These are phyloP conservation scores for Plutella xylostella DNA, from an alignment of 2,888 invertebrate species.

Conservation along the genomic window DNA sequence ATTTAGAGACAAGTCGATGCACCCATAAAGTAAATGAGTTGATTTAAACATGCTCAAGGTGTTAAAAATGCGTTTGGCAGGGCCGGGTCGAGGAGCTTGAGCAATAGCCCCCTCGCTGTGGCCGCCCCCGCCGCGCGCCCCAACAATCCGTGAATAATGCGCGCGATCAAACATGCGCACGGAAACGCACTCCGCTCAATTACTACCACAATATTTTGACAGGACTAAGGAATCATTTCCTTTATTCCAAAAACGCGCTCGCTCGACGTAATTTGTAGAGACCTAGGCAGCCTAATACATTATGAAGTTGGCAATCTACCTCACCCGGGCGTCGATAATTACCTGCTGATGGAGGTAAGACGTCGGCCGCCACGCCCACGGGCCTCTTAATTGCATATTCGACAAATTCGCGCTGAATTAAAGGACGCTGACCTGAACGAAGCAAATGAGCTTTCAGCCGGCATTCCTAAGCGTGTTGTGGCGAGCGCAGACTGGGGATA, in stretches of 20 bases:
- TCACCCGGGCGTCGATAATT: conserved; percentile 49
- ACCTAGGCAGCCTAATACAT: too few species aligned
- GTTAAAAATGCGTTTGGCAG: conserved; percentile 66
- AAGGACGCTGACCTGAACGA: conserved; percentile 32
- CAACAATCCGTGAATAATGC: conserved; percentile 62
- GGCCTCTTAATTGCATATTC: conserved; percentile 42
- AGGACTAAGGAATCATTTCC: background rate
- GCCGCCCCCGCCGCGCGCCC: conserved; percentile 53
- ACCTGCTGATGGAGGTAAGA: conserved; percentile 35
- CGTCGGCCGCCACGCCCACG: conserved; percentile 32
- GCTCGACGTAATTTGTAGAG: too few species aligned
- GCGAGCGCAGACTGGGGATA: too few species aligned
- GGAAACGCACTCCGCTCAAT: too few species aligned
- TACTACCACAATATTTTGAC: background rate
- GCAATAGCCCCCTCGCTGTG: conserved; percentile 66
- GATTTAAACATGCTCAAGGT: conserved; percentile 59
- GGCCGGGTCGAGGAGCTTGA: conserved; percentile 56
- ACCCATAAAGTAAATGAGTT: conserved; percentile 54
- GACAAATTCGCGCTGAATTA: conserved; percentile 40
- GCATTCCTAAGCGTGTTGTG: too few species aligned
- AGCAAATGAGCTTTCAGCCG: too few species aligned
- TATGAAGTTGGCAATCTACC: too few species aligned
- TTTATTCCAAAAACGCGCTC: too few species aligned
- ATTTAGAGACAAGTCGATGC: conserved; percentile 37
- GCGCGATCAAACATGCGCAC: conserved; percentile 45